Evolutionary conservation across 2,888 invertebrate genomes (phyloP), one percentile per base, ranked within the genome.

Genomic region (Lasioglossum figueresi): DNA sequence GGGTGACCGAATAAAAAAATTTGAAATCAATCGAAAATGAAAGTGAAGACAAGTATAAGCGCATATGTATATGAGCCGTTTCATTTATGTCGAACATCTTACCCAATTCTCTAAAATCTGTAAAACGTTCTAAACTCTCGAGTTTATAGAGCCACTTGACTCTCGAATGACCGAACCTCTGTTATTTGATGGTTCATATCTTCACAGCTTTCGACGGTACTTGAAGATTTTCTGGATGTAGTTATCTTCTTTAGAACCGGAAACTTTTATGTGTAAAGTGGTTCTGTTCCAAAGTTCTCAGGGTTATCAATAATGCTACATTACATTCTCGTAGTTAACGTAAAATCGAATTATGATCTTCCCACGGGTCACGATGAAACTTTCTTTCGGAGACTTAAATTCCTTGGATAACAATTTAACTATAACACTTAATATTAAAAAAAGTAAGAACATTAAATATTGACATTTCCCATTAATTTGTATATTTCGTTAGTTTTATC

Each of bases 171-270:
- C 63, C 63, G 63, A 31, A 31, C 63, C 63, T 16, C 63, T 63
- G 63, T 63, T 27, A 63, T 63, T 63, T 63, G 31, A 31, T 31
- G 16, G 63, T 27, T 31, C 31, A 19, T 63, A 63, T 63, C 63
- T 63, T 63, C 63, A 63, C 63, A 63, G 63, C 31, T 31, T 63
- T 63, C 63, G 31, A 19, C 63, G 63, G 31, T 63, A 31, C 63
- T 63, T 31, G 63, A 63, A 31, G 63, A 63, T 63, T 63, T 63
- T 63, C 63, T 31, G 63, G 31, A 31, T 31, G 31, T 31, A 19
- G 63, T 63, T 63, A 63, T 63, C 63, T 63, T 16, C 31, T 31
- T 63, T 31, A 31, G 63, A 63, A 19, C 63, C 63, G 31, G 19
- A 31, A 63, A 63, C 63, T 63, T 63, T 63, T 63, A 63, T 63